Evolutionary conservation across 2,113 vertebrate species (phyloP).

Genomic region (Dipodomys ordii): DNA sequence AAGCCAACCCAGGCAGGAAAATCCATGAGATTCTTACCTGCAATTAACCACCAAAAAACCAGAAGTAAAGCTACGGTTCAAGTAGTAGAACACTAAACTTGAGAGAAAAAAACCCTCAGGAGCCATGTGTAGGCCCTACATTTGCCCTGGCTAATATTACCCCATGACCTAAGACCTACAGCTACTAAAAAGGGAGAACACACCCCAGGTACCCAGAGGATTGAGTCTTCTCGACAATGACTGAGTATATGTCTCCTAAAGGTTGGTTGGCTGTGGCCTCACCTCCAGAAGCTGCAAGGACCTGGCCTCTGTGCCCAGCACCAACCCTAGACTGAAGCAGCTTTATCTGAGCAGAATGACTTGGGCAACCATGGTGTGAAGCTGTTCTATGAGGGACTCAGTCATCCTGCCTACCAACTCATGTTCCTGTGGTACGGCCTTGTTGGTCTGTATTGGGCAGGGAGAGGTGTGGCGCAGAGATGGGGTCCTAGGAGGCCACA

Average conservation of each 20-base stretch:
- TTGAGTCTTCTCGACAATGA: not conserved
- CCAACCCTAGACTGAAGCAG: not conserved
- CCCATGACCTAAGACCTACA: not conserved
- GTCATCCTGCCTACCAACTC: not conserved
- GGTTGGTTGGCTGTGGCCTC: constrained; percentile 59
- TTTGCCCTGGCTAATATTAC: not conserved
- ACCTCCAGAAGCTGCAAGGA: not conserved
- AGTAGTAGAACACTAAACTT: too few relatives aligned
- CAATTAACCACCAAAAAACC: too few relatives aligned
- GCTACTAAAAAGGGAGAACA: not conserved
- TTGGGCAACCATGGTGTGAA: not conserved
- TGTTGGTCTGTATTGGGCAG: not conserved
- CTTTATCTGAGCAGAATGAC: constrained; percentile 42
- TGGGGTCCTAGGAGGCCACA: fast-evolving
- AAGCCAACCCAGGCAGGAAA: too few relatives aligned
- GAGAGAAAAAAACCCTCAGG: too few relatives aligned
- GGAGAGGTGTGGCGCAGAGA: fast-evolving
- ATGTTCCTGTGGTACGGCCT: constrained; percentile 5
- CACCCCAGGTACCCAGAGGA: not conserved
- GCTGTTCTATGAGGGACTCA: constrained; percentile 2
- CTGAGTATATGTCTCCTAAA: not conserved
- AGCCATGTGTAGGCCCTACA: too few relatives aligned
- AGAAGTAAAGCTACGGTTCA: too few relatives aligned
- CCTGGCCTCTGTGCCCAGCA: not conserved
- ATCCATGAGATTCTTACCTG: fast-evolving